Conservation (phyloP, 2,113 vertebrate genomes). For the Blennius ocellaris region DNA sequence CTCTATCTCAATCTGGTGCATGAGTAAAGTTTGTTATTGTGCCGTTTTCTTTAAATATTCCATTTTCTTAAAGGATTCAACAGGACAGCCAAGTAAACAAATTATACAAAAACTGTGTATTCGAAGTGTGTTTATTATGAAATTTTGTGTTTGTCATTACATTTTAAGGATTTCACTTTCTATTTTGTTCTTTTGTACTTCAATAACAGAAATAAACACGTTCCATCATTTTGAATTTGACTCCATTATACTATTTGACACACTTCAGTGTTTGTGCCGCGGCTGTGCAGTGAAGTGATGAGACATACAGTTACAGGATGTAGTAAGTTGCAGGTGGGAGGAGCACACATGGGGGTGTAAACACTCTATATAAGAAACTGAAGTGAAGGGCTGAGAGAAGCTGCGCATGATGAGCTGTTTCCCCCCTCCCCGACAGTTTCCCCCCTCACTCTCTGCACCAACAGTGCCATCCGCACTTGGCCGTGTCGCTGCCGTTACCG, state of each 20-base stretch:
- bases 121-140: too few relatives aligned
- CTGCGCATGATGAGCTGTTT: neutral
- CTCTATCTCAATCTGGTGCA: too few relatives aligned
- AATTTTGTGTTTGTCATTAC: too few relatives aligned
- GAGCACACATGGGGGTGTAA: conserved; percentile 5
- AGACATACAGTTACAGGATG: neutral
- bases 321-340: neutral
- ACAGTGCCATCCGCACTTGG: neutral
- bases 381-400: neutral
- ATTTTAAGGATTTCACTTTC: too few relatives aligned
- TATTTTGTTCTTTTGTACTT: too few relatives aligned
- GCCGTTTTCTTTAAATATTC: too few relatives aligned
- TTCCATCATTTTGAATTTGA: too few relatives aligned
- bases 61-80: too few relatives aligned
- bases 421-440: neutral
- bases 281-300: neutral
- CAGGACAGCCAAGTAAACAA: too few relatives aligned
- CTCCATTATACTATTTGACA: neutral
- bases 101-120: too few relatives aligned
- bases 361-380: conserved; percentile 2
- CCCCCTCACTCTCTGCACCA: neutral
- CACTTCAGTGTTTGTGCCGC: neutral
- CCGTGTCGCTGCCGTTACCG: conserved; percentile 56
- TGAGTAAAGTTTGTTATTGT: too few relatives aligned
- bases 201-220: too few relatives aligned